phyloP scores from a whole-genome alignment of 1,140 invertebrate genomes.

The Temnothorax longispinosus region DNA sequence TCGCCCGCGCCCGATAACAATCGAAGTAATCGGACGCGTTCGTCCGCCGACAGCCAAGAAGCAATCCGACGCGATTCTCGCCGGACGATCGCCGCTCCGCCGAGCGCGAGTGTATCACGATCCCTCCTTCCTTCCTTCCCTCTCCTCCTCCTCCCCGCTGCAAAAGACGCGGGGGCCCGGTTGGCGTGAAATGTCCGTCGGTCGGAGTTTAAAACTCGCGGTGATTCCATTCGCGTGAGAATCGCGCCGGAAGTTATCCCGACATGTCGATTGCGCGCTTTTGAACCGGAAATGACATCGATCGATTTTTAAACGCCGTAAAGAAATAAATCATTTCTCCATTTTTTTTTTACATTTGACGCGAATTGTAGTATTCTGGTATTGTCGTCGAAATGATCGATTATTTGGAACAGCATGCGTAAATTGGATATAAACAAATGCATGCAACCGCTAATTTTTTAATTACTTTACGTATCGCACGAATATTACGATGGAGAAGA shows the following conservation, averaged over 20 bases:
- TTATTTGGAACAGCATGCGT: background rate
- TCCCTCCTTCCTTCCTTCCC: too few species aligned
- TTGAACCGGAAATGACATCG: background rate
- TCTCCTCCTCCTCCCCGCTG: background rate
- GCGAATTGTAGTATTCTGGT: background rate
- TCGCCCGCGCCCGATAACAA: constrained; percentile 10
- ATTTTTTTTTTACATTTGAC: background rate
- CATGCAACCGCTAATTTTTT: background rate
- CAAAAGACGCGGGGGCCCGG: background rate
- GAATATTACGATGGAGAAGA: background rate
- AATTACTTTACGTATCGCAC: background rate
- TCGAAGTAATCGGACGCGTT: constrained; percentile 10
- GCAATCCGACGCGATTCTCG: background rate
- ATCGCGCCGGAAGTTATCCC: background rate
- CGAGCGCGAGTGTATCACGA: background rate
- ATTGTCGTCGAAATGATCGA: background rate
- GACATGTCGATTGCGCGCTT: too few species aligned
- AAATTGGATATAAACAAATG: background rate
- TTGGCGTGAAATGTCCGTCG: background rate
- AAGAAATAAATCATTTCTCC: too few species aligned
- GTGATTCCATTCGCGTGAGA: background rate
- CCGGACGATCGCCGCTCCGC: background rate
- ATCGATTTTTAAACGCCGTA: background rate
- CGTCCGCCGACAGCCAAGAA: background rate
- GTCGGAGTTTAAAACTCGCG: constrained; percentile 5